phyloP scores from a whole-genome alignment of 2,113 vertebrate genomes.

The Caretta caretta region DNA sequence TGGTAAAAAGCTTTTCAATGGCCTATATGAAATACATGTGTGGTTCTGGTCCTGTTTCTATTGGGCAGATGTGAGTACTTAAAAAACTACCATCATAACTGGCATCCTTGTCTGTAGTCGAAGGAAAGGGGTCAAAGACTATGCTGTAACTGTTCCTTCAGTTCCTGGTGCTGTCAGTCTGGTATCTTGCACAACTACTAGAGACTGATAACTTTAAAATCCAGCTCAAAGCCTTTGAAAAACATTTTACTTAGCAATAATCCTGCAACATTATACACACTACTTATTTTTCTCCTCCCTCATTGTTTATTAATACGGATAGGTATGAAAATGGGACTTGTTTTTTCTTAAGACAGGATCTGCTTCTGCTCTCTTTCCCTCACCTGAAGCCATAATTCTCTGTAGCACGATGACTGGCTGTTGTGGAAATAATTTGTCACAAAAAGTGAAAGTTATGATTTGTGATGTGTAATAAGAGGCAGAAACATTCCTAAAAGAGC shows the following conservation, averaged over 20 bases:
- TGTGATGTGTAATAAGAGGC: not conserved
- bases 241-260: constrained; percentile 19
- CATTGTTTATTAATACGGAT: constrained; percentile 23
- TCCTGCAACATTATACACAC: constrained; percentile 11
- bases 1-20: not conserved
- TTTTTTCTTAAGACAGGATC: constrained; percentile 29
- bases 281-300: constrained; percentile 33
- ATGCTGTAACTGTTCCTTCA: not conserved
- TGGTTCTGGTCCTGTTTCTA: not conserved
- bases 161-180: not conserved
- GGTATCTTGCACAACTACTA: constrained; percentile 31
- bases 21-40: not conserved
- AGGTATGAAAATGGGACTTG: constrained; percentile 27
- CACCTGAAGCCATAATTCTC: constrained; percentile 33
- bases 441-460: constrained; percentile 24
- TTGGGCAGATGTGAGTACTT: not conserved
- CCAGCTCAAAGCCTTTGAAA: constrained; percentile 14
- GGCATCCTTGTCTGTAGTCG: not conserved
- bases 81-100: not conserved
- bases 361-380: constrained; percentile 25
- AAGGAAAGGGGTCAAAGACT: not conserved
- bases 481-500: constrained; percentile 31
- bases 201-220: constrained; percentile 32
- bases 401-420: not conserved
- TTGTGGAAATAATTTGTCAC: constrained; percentile 46